Evolutionary conservation across 2,113 vertebrate genomes (phyloP), one percentile per base, ranked within the genome.

Genomic region (Agapornis roseicollis): DNA sequence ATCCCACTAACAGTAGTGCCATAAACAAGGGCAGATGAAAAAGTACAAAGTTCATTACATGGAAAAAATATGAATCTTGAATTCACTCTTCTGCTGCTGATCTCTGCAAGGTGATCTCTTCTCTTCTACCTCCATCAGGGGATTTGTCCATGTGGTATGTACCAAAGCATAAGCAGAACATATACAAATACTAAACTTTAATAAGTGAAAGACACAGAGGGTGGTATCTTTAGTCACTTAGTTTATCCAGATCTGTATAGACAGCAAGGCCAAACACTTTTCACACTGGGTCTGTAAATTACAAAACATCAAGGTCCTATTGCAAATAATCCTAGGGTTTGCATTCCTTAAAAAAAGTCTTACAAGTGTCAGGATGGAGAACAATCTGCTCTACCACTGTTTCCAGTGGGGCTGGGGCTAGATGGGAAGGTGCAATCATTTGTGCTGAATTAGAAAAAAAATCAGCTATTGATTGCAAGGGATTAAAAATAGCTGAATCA

Each of bases 401-500:
- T 92, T 92, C 46, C 69, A 72, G 37, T 18, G 70, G 52, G 78
- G 17, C 0, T 93, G 17, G 19, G 73, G 68, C 47, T 71, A 15
- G 24, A 74, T 76, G 13, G 63, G 31, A 77, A 93, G 15, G 46
- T 76, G 27, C 17, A 79, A 78, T 78, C 4, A 63, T 53, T 91
- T 89, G 78, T 90, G 56, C 39, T 68, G 47, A 86, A 73, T 46
- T 58, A 17, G 13, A 6, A 60, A 84, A 84, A 64, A 86, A 89
- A 60, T 7, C n/a, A 86, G 27, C 35, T 60, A 68, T 61, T 88
- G 71, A 80, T 86, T 90, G 73, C 61, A 84, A 94, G 50, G 85
- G 47, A 85, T 89, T 94, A 96, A 95, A 95, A 94, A 96, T 44
- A 92, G 44, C 44, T 80, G 63, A 93, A 69, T 56, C 33, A 24